Base-by-base conservation (phyloP, 2,888 invertebrate species). In the Tribolium freemani region DNA sequence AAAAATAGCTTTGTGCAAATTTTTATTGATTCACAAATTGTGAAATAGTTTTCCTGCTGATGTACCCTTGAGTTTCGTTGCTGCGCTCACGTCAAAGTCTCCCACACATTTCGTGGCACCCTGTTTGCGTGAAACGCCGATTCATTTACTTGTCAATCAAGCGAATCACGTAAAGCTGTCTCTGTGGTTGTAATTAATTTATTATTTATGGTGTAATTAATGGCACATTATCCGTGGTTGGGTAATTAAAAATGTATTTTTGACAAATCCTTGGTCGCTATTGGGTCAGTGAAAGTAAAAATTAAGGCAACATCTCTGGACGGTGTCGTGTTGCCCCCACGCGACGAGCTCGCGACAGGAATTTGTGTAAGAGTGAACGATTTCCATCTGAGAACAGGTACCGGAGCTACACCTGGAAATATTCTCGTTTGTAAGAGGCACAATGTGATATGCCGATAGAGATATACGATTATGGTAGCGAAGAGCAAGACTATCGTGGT, bases 381-480 rank as follows among this genome's bases (percentile, higher is more conserved):
- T 67, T 67, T 57, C 57, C 57, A 68, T 68, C 68, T 16, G 20
- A 46, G 53, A 68, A 53, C 64, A 64, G 68, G 63, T 63, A 51
- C 51, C 51, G 5, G 8, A 51, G 38, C 20, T 68, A 68, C 69
- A 60, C 60, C 60, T 69, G 61, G 69, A 69, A 60, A 69, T 58
- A 46, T 58, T 66, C 71, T 71, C 67, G 67, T 71, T 71, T 67
- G 46, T 61, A 67, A 56, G 57, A 57, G 57, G 57, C 57, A 64
- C 64, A 53, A 53, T 64, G 64, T 66, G 45, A 45, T 60, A 51
- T 20, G 31, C 57, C 68, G 72, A 72, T 72, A 51, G 72, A 72
- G 72, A 72, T 68, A 72, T 69, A 72, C 63, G 68, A 69, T 69
- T 63, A 72, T 72, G 57, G 72, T 72, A 68, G 72, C 69, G 58